A percentile compares a stretch with the other conserved stretches of the same genome.
Evolutionary conservation across 1,140 invertebrate genomes (phyloP).

Genomic region (Pogonognathellus flavescens): DNA sequence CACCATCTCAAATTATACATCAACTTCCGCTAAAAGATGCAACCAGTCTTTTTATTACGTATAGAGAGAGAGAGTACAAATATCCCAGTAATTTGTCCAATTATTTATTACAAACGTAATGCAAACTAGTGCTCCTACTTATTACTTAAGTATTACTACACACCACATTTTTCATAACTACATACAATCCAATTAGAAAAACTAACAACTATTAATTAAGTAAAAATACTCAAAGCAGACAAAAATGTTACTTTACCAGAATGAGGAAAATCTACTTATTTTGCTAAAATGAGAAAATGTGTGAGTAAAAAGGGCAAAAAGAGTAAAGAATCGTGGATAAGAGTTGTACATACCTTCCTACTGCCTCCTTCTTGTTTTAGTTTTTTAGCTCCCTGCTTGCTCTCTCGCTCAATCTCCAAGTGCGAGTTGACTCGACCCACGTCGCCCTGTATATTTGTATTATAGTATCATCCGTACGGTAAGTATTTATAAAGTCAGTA

Average conservation of each 20-base stretch:
- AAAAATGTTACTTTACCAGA: no score
- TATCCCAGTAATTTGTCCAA: no score
- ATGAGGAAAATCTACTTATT: not conserved
- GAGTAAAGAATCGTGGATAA: constrained; percentile 5
- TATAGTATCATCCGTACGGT: constrained; percentile 34
- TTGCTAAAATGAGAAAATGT: not conserved
- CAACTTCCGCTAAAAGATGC: no score
- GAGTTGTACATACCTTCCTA: not conserved
- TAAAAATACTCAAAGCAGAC: not conserved
- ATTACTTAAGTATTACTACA: not conserved
- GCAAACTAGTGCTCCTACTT: no score
- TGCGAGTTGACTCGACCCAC: constrained; percentile 44
- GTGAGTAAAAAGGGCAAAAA: not conserved
- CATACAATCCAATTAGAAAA: not conserved
- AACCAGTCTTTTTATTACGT: not conserved
- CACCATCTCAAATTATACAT: no score
- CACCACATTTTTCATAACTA: not conserved
- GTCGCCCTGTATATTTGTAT: constrained; percentile 48
- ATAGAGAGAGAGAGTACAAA: not conserved
- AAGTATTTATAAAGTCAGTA: not conserved
- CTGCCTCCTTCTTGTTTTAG: constrained; percentile 35
- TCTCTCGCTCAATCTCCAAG: constrained; percentile 48
- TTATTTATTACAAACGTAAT: no score
- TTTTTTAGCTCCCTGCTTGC: constrained; percentile 35
- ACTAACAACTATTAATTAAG: not conserved